phyloP scores from a whole-genome alignment of 2,113 vertebrate genomes.

The Holacanthus passer region DNA sequence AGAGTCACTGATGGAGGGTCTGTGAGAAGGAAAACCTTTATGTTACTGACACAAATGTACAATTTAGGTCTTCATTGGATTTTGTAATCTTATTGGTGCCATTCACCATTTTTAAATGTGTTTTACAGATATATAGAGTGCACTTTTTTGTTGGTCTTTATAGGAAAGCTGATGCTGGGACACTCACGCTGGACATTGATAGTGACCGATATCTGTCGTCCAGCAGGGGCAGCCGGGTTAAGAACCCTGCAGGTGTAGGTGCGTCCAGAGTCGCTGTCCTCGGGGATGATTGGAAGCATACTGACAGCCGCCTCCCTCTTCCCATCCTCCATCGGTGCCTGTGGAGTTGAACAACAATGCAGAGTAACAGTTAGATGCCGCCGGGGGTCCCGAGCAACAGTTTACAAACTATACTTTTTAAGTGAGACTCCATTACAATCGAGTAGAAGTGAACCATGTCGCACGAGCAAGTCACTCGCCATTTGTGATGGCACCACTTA shows the following conservation, averaged over 20 bases:
- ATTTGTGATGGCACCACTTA: slow-evolving; percentile 38
- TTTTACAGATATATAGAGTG: not conserved
- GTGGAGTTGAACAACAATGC: slow-evolving; percentile 16
- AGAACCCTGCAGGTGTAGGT: slow-evolving; percentile 90
- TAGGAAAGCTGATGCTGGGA: not conserved
- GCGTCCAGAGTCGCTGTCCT: slow-evolving; percentile 88
- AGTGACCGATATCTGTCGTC: slow-evolving; percentile 89
- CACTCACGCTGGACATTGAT: slow-evolving; percentile 92
- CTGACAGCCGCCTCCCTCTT: slow-evolving; percentile 87
- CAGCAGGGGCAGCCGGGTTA: slow-evolving; percentile 89
- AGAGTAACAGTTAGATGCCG: slow-evolving; percentile 25
- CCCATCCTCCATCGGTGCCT: slow-evolving; percentile 87
- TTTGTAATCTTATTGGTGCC: not conserved
- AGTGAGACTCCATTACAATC: not conserved
- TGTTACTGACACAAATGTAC: slow-evolving; percentile 16
- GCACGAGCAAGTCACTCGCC: slow-evolving; percentile 35
- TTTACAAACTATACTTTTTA: slow-evolving; percentile 1
- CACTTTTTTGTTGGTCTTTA: slow-evolving; percentile 1
- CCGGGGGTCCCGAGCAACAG: not conserved
- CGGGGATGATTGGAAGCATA: slow-evolving; percentile 88
- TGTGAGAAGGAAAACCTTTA: slow-evolving; percentile 60
- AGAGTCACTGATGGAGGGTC: slow-evolving; percentile 91
- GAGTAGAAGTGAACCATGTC: slow-evolving; percentile 16
- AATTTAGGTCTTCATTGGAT: not conserved
- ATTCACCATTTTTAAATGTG: not conserved